Percentiles rank a stretch among this genome's conserved stretches.
Evolutionary conservation across 2,888 invertebrate genomes (phyloP).

Genomic region (Cloeon dipterum): DNA sequence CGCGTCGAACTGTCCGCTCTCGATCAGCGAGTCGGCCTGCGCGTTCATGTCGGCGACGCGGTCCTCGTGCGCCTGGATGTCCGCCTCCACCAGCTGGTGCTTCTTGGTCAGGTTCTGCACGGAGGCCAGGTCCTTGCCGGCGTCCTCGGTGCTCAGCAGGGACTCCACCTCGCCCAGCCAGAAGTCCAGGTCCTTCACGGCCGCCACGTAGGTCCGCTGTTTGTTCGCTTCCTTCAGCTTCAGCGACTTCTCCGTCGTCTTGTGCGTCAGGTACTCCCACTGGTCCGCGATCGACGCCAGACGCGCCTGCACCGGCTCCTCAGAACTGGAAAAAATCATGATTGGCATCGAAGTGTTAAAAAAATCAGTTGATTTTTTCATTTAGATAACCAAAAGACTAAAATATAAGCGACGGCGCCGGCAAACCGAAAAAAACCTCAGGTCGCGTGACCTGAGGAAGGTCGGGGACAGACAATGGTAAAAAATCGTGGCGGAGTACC

Average conservation of each 20-base stretch:
- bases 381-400: no score
- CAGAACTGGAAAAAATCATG: conserved; percentile 2
- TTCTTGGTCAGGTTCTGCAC: conserved; percentile 98
- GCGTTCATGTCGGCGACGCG: conserved; percentile 77
- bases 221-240: conserved; percentile 98
- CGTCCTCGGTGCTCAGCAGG: conserved; percentile 83
- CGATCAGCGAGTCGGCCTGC: conserved; percentile 88
- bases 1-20: conserved; percentile 92
- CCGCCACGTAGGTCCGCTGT: conserved; percentile 97
- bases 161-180: conserved; percentile 99
- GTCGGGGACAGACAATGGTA: no score
- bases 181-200: conserved; percentile 98
- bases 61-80: conserved; percentile 91
- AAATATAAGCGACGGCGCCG: no score
- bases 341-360: neutral
- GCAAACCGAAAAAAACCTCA: no score
- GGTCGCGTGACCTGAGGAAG: no score
- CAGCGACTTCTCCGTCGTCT: conserved; percentile 93
- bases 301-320: no score
- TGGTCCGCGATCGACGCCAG: conserved; percentile 88
- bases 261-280: conserved; percentile 95
- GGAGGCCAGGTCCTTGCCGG: conserved; percentile 92
- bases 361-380: neutral
- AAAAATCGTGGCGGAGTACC: no score
- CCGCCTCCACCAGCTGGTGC: conserved; percentile 94